phyloP scores from a whole-genome alignment of 2,888 invertebrate genomes.

The Amorpha juglandis region DNA sequence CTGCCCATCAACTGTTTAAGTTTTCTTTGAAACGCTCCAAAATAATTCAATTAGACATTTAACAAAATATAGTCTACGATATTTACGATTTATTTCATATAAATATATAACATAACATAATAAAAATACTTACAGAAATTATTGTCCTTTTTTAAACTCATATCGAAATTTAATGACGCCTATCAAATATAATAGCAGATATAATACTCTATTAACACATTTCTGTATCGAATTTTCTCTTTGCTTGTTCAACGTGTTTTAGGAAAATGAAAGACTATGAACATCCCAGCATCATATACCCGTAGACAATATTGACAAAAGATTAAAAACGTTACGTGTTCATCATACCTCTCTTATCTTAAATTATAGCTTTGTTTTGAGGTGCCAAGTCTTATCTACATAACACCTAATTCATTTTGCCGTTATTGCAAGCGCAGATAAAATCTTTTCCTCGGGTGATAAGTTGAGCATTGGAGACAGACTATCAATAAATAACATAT shows the following conservation, averaged over 20 bases:
- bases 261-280: constrained; percentile 57
- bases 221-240: constrained; percentile 35
- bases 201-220: constrained; percentile 35
- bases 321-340: constrained; percentile 60
- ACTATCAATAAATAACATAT: neutral
- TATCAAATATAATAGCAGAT: neutral
- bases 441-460: neutral
- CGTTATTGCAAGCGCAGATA: neutral
- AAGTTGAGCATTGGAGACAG: neutral
- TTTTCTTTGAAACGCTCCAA: too few species aligned
- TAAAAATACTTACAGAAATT: constrained; percentile 71
- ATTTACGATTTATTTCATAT: constrained; percentile 1
- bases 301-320: constrained; percentile 72
- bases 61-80: neutral
- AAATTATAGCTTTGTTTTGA: constrained; percentile 29
- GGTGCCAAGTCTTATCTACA: constrained; percentile 2
- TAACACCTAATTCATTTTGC: constrained; percentile 17
- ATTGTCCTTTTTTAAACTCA: constrained; percentile 58
- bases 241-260: constrained; percentile 45
- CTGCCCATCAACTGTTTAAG: too few species aligned
- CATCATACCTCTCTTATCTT: constrained; percentile 64
- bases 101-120: neutral
- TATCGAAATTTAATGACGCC: constrained; percentile 26
- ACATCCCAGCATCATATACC: constrained; percentile 55
- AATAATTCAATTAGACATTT: too few species aligned